phyloP scores from a whole-genome alignment of 2,113 vertebrate species.

The Oreochromis tanganicae region DNA sequence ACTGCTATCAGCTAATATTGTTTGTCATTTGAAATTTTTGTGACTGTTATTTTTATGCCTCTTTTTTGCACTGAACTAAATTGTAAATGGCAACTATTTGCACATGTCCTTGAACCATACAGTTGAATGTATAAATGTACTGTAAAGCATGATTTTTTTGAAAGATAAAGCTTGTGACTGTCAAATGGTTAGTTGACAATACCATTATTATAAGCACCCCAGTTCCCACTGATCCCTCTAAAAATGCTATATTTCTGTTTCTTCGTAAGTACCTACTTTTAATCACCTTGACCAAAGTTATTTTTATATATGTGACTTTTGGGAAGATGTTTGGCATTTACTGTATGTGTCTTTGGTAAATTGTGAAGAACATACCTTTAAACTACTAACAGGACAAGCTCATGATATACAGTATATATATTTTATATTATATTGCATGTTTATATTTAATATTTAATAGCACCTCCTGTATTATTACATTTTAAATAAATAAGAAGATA shows the following conservation, averaged over 20 bases:
- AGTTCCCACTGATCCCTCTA: neutral
- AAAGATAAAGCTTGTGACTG: neutral
- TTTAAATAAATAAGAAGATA: neutral
- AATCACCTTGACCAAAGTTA: neutral
- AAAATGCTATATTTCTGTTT: neutral
- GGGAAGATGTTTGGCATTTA: neutral
- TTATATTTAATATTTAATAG: neutral
- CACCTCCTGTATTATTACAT: neutral
- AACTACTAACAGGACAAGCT: neutral
- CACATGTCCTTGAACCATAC: neutral
- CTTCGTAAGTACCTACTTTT: neutral
- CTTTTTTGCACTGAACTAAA: neutral
- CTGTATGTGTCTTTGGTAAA: neutral
- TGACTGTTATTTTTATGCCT: neutral
- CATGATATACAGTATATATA: neutral
- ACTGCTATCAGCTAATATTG: neutral
- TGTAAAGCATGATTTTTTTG: neutral
- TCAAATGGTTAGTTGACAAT: neutral
- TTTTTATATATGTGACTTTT: neutral
- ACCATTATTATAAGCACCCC: neutral
- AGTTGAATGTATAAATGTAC: neutral
- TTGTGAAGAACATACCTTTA: neutral
- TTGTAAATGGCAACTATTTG: neutral
- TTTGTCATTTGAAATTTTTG: neutral
- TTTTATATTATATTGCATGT: neutral